These are phyloP conservation scores for Megaustenia siamemsis DNA, from an alignment of 2,888 invertebrate genomes.

Conservation along the genomic window DNA sequence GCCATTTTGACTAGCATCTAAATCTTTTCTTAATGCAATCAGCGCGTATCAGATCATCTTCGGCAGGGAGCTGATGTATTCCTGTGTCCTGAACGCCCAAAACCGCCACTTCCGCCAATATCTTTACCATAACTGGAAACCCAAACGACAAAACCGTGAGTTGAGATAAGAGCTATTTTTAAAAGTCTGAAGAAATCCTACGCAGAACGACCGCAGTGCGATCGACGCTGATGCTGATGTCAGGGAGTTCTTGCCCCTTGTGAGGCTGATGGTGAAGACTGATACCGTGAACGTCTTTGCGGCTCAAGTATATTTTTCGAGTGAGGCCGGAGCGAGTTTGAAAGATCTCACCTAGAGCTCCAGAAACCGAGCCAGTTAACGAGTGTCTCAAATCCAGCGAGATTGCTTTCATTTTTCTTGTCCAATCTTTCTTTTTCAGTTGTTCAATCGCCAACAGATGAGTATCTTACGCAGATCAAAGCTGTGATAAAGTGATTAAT, in stretches of 20 bases:
- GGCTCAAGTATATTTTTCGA: slow-evolving; percentile 29
- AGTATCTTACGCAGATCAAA: slow-evolving; percentile 40
- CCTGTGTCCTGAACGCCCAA: slow-evolving; percentile 35
- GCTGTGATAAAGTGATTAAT: slow-evolving; percentile 44
- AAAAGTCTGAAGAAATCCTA: slow-evolving; percentile 37
- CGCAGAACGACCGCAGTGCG: slow-evolving; percentile 22
- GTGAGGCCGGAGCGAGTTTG: not conserved
- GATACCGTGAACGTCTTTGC: slow-evolving; percentile 13
- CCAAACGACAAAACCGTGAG: slow-evolving; percentile 44
- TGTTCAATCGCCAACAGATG: slow-evolving; percentile 29
- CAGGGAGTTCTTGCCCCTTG: not conserved
- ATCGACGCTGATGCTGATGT: slow-evolving; percentile 1
- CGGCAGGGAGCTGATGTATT: slow-evolving; percentile 43
- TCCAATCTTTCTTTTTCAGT: slow-evolving; percentile 10
- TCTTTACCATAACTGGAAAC: slow-evolving; percentile 44
- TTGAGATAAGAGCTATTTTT: slow-evolving; percentile 32
- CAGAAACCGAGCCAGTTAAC: slow-evolving; percentile 29
- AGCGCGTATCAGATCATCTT: slow-evolving; percentile 47
- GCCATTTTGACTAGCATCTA: slow-evolving; percentile 45
- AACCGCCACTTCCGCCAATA: slow-evolving; percentile 38
- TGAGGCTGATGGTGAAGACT: slow-evolving; percentile 32
- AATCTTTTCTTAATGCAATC: slow-evolving; percentile 51
- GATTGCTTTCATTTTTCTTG: slow-evolving; percentile 27
- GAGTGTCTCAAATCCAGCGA: slow-evolving; percentile 15
- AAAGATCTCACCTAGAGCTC: slow-evolving; percentile 27